A percentile compares a stretch with the other conserved stretches of the same genome.
Conservation (phyloP, 2,888 invertebrate genomes). For the Heliconius cydno region DNA sequence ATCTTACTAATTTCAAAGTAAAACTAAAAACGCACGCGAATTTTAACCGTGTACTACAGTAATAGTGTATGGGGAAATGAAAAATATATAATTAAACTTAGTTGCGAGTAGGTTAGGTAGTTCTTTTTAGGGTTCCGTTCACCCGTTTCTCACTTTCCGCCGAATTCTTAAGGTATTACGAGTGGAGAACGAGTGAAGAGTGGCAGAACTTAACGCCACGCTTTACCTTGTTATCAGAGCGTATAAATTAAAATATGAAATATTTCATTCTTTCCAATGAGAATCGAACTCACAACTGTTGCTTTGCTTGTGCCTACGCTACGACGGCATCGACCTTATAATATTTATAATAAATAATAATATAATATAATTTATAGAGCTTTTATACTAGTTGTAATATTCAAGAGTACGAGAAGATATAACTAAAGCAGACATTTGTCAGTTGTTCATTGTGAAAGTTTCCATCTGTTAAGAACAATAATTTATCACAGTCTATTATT, state of each 20-base stretch:
- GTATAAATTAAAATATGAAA: too few species aligned
- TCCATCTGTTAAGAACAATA: conserved; percentile 15
- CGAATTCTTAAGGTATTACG: too few species aligned
- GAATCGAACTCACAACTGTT: too few species aligned
- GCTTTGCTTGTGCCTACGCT: too few species aligned
- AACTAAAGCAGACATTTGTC: conserved; percentile 16
- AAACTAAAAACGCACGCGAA: conserved; percentile 24
- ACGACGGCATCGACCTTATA: too few species aligned
- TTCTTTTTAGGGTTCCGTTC: background rate
- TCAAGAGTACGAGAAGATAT: conserved; percentile 4
- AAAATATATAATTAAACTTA: conserved; percentile 37
- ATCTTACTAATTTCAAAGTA: conserved; percentile 41
- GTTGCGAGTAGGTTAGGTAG: conserved; percentile 1
- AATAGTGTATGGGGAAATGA: conserved; percentile 10
- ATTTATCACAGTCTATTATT: conserved; percentile 12
- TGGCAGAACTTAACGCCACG: too few species aligned
- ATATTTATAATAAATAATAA: too few species aligned
- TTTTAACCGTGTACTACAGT: conserved; percentile 38
- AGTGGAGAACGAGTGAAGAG: too few species aligned
- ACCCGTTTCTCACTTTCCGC: too few species aligned
- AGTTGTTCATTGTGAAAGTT: conserved; percentile 14
- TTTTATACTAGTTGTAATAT: conserved; percentile 8
- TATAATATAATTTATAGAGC: background rate
- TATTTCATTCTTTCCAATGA: too few species aligned
- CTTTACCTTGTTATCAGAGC: too few species aligned